Conservation (phyloP, 2,797 vertebrate genomes). For the Macropus fuliginosus region DNA sequence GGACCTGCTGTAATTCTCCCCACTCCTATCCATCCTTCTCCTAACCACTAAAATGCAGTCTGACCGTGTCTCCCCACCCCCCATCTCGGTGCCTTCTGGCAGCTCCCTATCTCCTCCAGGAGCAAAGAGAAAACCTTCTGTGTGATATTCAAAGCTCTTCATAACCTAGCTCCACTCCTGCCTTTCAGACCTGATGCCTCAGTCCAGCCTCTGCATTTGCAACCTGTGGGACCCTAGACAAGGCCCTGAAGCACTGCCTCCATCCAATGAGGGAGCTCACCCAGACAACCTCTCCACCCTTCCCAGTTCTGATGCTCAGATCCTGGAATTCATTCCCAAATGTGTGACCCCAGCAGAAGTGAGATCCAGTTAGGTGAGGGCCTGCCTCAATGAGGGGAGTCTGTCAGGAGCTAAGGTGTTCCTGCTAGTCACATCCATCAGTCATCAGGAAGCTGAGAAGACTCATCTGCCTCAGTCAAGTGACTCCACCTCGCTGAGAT, state of each 20-base stretch:
- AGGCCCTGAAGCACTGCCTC: accelerated
- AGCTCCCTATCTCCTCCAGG: not conserved
- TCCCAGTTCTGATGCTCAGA: not conserved
- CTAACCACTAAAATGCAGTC: not conserved
- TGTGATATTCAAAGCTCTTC: not conserved
- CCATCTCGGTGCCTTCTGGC: not conserved
- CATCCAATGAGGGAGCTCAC: not conserved
- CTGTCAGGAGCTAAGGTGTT: not conserved
- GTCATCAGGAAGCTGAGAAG: not conserved
- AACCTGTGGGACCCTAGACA: not conserved
- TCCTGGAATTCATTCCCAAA: not conserved
- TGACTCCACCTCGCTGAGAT: no score
- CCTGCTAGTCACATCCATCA: not conserved
- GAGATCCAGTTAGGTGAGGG: not conserved
- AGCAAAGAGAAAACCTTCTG: not conserved
- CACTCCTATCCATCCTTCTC: not conserved
- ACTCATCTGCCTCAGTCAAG: not conserved
- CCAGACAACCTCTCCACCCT: not conserved
- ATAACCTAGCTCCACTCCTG: no score
- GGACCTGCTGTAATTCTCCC: not conserved
- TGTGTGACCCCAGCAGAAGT: not conserved
- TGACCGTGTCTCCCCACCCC: no score
- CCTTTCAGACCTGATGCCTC: no score
- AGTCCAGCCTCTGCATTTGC: no score
- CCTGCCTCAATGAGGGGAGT: not conserved